Percentiles rank a stretch among this genome's conserved stretches.
Evolutionary conservation across 2,113 vertebrate genomes (phyloP).

Genomic region (Lanius ludovicianus): DNA sequence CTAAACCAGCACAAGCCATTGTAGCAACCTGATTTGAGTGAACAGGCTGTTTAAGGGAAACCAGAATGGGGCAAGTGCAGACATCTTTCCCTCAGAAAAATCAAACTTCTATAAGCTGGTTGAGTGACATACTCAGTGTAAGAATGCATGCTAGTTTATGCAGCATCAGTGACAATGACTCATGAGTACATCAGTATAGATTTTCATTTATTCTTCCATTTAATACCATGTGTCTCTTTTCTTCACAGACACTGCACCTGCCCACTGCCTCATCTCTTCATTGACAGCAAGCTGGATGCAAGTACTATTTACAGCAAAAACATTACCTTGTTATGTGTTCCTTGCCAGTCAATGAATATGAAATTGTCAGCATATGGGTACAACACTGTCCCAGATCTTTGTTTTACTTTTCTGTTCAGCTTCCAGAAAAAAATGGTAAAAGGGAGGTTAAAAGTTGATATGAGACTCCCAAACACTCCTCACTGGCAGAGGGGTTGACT

Average conservation of each 20-base stretch:
- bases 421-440: not conserved
- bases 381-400: not conserved
- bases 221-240: not conserved
- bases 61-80: not conserved
- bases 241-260: not conserved
- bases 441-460: not conserved
- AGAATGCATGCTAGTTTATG: not conserved
- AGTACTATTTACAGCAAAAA: not conserved
- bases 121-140: not conserved
- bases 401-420: not conserved
- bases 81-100: not conserved
- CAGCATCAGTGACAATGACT: not conserved
- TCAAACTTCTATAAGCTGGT: not conserved
- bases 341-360: not conserved
- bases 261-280: not conserved
- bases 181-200: not conserved
- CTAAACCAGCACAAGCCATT: not conserved
- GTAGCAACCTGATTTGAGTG: not conserved
- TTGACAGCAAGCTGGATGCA: not conserved
- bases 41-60: not conserved
- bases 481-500: not conserved
- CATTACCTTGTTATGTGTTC: not conserved
- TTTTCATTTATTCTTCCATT: not conserved
- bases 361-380: not conserved
- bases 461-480: fast-evolving